phyloP scores from a whole-genome alignment of 2,797 vertebrate species.

The Acropternis orthonyx region DNA sequence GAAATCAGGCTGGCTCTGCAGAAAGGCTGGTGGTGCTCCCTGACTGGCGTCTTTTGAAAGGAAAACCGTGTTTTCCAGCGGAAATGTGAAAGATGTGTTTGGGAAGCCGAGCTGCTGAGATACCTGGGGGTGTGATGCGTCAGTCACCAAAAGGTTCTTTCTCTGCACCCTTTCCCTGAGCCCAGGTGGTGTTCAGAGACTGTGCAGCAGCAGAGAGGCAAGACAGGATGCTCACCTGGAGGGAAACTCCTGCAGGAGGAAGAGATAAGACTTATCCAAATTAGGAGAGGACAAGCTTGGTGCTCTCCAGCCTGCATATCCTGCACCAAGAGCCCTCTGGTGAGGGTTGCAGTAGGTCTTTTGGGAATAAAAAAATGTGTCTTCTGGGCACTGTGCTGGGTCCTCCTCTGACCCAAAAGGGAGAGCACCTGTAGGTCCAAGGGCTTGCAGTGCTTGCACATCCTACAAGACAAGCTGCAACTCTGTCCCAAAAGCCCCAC shows the following conservation, averaged over 20 bases:
- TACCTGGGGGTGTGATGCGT: not conserved
- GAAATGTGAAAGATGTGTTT: not conserved
- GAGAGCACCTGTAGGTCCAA: not conserved
- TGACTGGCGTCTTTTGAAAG: not conserved
- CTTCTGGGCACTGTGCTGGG: not conserved
- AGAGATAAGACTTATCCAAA: not conserved
- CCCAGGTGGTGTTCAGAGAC: not conserved
- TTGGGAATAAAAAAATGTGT: not conserved
- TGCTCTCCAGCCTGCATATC: not conserved
- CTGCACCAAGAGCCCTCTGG: not conserved
- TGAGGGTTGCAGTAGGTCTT: not conserved
- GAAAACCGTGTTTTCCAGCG: accelerated
- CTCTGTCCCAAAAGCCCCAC: accelerated
- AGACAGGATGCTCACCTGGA: not conserved
- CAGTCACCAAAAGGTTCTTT: not conserved
- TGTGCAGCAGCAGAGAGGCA: not conserved
- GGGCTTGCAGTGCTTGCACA: not conserved
- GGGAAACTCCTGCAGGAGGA: not conserved
- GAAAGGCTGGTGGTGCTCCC: not conserved
- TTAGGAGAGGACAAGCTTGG: not conserved
- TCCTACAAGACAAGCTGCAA: not conserved
- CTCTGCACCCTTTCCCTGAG: not conserved
- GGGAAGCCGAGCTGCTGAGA: not conserved
- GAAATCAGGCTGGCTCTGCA: not conserved
- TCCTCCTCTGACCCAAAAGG: not conserved